Base-by-base conservation (phyloP, 2,113 vertebrate genomes). In the Petrocephalus microphthalmus region DNA sequence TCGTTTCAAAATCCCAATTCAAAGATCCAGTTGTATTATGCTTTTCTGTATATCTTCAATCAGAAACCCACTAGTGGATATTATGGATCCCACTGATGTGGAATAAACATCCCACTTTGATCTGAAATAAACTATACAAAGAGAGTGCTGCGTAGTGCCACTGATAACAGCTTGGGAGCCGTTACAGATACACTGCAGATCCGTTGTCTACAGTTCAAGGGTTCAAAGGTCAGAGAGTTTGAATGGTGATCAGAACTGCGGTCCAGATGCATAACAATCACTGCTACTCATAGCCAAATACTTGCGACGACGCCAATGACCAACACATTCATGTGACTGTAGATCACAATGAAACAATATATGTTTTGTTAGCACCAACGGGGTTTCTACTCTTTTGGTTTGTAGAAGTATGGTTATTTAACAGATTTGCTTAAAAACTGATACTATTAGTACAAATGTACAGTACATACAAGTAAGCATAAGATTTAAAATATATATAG, bases 251-350 rank as follows among this genome's bases (percentile, higher is more conserved):
- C 42, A 83, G 45, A 83, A 83, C 22, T 45, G 42, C 81, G 49
- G 81, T 7, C 7, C 81, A 49, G 45, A 83, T 19, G 2, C 78
- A 47, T 17, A 74, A 74, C 71, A 78, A 78, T 78, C 71, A 19
- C 71, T 42, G 33, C 45, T 2, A 49, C 47, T 85, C 47, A 53
- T 47, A 85, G 49, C 25, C 51, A 85, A 29, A 85, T 53, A 49
- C 25, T 53, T 85, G 47, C 22, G 84, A 85, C 51, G n/a, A 84
- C 20, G 42, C 20, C 42, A 84, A 25, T 22, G 22, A 8, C 84
- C 84, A 78, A 47, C 84, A 85, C 84, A 51, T 53, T 53, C 84
- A 85, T 85, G 51, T 85, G 84, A 85, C 84, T 54, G 42, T n/a
- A 54, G 47, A 33, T 85, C 82, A 84, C 47, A 85, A 54, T 85